These are phyloP conservation scores for Sceliomorpha sp. DNA, from an alignment of 2,888 invertebrate species.

Conservation along the genomic window DNA sequence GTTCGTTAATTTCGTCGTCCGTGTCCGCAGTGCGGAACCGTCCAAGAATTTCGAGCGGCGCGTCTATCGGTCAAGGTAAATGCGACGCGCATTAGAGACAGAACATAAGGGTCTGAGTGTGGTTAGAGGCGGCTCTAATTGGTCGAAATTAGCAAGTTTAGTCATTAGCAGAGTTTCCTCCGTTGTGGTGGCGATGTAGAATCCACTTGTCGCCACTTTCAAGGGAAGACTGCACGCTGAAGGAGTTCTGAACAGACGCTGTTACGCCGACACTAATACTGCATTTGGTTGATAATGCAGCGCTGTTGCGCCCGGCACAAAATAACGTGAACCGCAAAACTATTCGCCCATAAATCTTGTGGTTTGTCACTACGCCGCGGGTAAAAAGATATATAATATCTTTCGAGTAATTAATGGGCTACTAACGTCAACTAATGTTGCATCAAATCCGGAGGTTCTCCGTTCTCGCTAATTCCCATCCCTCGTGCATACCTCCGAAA, in stretches of 20 bases:
- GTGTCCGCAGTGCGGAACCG: slow-evolving; percentile 39
- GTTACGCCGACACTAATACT: slow-evolving; percentile 44
- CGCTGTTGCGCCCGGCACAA: slow-evolving; percentile 24
- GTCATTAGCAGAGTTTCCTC: slow-evolving; percentile 80
- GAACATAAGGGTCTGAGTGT: slow-evolving; percentile 58
- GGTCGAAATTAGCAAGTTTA: slow-evolving; percentile 80
- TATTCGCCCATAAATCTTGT: slow-evolving; percentile 30
- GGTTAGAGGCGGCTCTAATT: slow-evolving; percentile 73
- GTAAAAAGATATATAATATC: too few species aligned
- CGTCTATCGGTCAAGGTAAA: slow-evolving; percentile 77
- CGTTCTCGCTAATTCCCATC: too few species aligned
- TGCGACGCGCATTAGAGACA: slow-evolving; percentile 74
- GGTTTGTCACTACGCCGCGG: too few species aligned
- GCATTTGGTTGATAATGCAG: slow-evolving; percentile 51
- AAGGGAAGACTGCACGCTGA: slow-evolving; percentile 68
- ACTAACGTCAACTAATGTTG: too few species aligned
- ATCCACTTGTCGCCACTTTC: slow-evolving; percentile 76
- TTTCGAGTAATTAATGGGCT: too few species aligned
- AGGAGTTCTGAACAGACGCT: slow-evolving; percentile 56
- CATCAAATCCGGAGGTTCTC: too few species aligned
- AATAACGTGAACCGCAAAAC: slow-evolving; percentile 44
- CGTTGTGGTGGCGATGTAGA: slow-evolving; percentile 68
- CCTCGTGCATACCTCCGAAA: too few species aligned
- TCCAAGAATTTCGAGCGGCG: slow-evolving; percentile 64
- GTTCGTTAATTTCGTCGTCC: slow-evolving; percentile 56